Evolutionary conservation across 2,797 vertebrate genomes (phyloP), one percentile per base, ranked within the genome.

Genomic region (Artibeus jamaicensis): DNA sequence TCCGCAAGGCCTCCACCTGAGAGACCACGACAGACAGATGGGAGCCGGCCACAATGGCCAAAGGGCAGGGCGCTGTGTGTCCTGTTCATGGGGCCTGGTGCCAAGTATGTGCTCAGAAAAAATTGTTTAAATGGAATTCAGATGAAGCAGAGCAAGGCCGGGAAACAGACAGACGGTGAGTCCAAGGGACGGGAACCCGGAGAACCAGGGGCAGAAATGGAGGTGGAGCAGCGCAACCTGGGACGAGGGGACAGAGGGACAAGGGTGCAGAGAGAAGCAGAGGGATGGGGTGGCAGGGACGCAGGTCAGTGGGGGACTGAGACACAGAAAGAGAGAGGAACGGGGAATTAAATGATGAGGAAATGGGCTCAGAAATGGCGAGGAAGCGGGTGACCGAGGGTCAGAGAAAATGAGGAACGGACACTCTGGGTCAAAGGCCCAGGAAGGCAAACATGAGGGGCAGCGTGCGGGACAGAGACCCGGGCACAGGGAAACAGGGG

Each of bases 401-500:
- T 55, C 65, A 78, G 76, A 79, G 83, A 46, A 48, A 59, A 91
- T 15, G n/a, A 83, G 53, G 48, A 62, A 18, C 81, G 82, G 70
- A 70, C 32, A 34, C 74, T 78, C 11, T 59, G 73, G 46, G 18
- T 44, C 79, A 59, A 70, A 39, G 81, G 59, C 55, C 65, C 74
- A 39, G 74, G 53, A 86, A 74, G 68, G 32, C 46, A 34, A n/a
- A 55, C 2, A 1, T 1, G 37, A 59, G 44, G 68, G 77, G 55
- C 46, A 42, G 14, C 21, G 18, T 44, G 65, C 34, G 29, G 18
- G 44, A 11, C 7, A 59, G 70, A 34, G 57, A 67, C 21, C 2
- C 39, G n/a, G 26, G 50, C n/a, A 39, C 29, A 5, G n/a, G 44
- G 44, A 12, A 16, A 2, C n/a, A 32, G 44, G 44, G 46, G 62